These are phyloP conservation scores for Henricia sp. DNA, from an alignment of 53 echinoderm and acorn worm genomes.

Conservation along the genomic window DNA sequence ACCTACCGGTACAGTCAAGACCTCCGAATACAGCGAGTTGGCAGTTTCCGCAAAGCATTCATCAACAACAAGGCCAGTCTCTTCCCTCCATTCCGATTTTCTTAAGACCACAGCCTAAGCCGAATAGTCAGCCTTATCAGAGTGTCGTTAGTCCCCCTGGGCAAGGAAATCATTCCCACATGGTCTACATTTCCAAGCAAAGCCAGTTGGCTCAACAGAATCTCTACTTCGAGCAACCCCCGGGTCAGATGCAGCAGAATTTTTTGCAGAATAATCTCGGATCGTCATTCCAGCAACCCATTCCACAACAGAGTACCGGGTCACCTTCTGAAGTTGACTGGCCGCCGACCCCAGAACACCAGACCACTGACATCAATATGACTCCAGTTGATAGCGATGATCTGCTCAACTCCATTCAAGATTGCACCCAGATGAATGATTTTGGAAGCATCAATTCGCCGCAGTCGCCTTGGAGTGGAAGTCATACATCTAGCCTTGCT, in stretches of 20 bases:
- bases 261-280: background rate
- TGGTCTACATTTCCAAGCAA: constrained; percentile 33
- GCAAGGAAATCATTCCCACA: background rate
- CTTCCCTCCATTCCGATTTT: background rate
- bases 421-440: background rate
- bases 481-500: background rate
- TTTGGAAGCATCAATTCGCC: background rate
- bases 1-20: too few species aligned
- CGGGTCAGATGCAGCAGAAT: background rate
- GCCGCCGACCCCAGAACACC: constrained; percentile 21
- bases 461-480: constrained; percentile 21
- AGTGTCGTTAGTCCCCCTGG: constrained; percentile 12
- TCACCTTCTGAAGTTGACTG: constrained; percentile 15
- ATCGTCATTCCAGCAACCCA: background rate
- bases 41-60: background rate
- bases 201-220: constrained; percentile 15
- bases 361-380: background rate
- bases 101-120: background rate
- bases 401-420: background rate
- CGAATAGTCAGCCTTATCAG: background rate
- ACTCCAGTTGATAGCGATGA: constrained; percentile 35
- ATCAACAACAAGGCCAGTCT: background rate
- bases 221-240: background rate
- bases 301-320: constrained; percentile 23
- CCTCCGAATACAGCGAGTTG: background rate